Evolutionary conservation across 1,140 invertebrate species (phyloP).

Genomic region (Zaprionus davidi): DNA sequence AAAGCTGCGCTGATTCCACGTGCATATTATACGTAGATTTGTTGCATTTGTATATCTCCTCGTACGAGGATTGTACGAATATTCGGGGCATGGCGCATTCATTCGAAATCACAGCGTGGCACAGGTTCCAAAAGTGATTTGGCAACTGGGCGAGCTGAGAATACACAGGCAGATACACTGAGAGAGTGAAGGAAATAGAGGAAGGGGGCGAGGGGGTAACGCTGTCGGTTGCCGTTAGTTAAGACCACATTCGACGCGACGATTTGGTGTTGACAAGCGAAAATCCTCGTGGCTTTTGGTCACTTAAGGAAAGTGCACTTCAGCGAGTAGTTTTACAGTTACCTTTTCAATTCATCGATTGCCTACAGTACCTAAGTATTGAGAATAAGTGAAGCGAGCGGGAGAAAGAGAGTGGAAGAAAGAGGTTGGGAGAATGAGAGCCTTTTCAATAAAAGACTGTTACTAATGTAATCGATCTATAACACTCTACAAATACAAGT

Average conservation of each 20-base stretch:
- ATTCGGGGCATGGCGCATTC: conserved; percentile 24
- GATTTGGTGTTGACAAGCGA: conserved; percentile 61
- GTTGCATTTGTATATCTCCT: conserved; percentile 63
- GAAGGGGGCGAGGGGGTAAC: background rate
- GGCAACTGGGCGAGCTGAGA: conserved; percentile 41
- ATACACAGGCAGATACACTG: background rate
- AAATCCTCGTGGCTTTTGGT: conserved; percentile 53
- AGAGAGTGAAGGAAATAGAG: background rate
- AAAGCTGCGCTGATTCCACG: conserved; percentile 69
- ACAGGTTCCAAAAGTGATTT: conserved; percentile 71
- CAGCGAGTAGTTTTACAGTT: conserved; percentile 13
- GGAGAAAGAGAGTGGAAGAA: background rate
- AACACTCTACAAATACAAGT: too few relatives aligned
- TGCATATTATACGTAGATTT: conserved; percentile 78
- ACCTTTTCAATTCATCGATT: background rate
- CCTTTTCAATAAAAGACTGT: too few relatives aligned
- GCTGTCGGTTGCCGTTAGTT: background rate
- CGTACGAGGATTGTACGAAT: conserved; percentile 2
- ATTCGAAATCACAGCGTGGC: conserved; percentile 58
- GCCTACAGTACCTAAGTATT: background rate
- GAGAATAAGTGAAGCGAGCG: background rate
- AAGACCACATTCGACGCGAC: conserved; percentile 31
- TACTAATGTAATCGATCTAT: too few relatives aligned
- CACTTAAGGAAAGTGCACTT: conserved; percentile 59
- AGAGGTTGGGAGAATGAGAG: background rate